Conservation (phyloP, 2,888 invertebrate species). For the Falcaria lacertinaria region DNA sequence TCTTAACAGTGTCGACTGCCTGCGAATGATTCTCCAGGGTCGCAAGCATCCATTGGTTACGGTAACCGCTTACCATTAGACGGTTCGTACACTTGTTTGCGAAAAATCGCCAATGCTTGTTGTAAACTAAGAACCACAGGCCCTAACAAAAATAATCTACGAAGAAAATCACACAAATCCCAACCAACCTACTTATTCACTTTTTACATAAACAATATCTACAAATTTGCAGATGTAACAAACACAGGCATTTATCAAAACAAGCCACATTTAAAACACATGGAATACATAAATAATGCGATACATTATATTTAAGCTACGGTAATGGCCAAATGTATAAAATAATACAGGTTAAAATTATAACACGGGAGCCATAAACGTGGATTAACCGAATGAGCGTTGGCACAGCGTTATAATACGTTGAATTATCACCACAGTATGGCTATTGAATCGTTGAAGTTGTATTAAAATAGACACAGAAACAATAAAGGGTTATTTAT, state of each 20-base stretch:
- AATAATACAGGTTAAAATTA: constrained; percentile 65
- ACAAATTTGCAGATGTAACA: not conserved
- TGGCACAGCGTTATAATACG: constrained; percentile 35
- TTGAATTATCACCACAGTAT: not conserved
- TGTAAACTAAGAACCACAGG: no score
- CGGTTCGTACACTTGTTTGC: no score
- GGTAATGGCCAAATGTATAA: constrained; percentile 56
- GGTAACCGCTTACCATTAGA: no score
- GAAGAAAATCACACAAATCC: no score
- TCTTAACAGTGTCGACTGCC: no score
- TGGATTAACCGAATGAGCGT: constrained; percentile 52
- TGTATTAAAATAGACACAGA: not conserved
- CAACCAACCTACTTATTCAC: no score
- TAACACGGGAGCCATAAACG: constrained; percentile 51
- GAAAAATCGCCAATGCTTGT: no score
- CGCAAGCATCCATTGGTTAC: no score
- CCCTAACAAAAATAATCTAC: no score
- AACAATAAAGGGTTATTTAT: not conserved
- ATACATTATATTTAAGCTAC: constrained; percentile 48
- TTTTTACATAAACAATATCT: not conserved
- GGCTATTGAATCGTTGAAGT: not conserved
- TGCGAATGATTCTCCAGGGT: no score
- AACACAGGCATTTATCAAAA: constrained; percentile 20
- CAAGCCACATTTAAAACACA: constrained; percentile 21
- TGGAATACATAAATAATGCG: constrained; percentile 49